These are phyloP conservation scores for Blennius ocellaris DNA, from an alignment of 2,113 vertebrate species.

Conservation along the genomic window DNA sequence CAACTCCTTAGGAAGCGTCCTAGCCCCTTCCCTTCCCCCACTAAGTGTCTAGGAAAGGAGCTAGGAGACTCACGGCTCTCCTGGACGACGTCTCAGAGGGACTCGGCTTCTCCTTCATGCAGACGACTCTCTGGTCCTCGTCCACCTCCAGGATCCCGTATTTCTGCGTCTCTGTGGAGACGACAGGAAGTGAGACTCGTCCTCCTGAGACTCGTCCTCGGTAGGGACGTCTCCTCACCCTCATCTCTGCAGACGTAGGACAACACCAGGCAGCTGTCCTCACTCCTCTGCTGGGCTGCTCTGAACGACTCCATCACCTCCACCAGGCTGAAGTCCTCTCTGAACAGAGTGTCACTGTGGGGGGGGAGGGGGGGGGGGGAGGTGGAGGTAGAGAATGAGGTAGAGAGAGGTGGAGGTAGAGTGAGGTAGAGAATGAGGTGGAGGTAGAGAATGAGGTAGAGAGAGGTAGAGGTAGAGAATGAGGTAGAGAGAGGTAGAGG, in stretches of 20 bases:
- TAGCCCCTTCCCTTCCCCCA: no score
- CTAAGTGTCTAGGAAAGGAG: no score
- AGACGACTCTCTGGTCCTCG: slow-evolving; percentile 57
- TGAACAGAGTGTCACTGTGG: slow-evolving; percentile 85
- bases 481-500: no score
- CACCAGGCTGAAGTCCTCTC: slow-evolving; percentile 85
- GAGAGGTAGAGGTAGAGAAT: no score
- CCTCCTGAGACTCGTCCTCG: no score
- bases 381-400: no score
- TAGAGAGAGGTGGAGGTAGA: no score
- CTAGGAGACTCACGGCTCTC: slow-evolving; percentile 77
- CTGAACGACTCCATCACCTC: slow-evolving; percentile 70
- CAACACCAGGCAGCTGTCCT: slow-evolving; percentile 78
- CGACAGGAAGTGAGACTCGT: no score
- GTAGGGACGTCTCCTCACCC: slow-evolving; percentile 77
- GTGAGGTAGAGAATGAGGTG: no score
- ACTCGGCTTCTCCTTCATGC: slow-evolving; percentile 85
- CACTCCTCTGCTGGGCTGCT: slow-evolving; percentile 60
- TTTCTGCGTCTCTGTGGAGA: slow-evolving; percentile 84
- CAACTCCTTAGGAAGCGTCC: no score
- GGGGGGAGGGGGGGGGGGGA: background rate
- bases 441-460: no score
- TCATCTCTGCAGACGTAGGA: slow-evolving; percentile 84
- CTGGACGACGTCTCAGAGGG: slow-evolving; percentile 79
- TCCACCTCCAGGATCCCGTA: slow-evolving; percentile 86